Evolutionary conservation across 2,113 vertebrate genomes (phyloP).

Genomic region (Oryzias javanicus): DNA sequence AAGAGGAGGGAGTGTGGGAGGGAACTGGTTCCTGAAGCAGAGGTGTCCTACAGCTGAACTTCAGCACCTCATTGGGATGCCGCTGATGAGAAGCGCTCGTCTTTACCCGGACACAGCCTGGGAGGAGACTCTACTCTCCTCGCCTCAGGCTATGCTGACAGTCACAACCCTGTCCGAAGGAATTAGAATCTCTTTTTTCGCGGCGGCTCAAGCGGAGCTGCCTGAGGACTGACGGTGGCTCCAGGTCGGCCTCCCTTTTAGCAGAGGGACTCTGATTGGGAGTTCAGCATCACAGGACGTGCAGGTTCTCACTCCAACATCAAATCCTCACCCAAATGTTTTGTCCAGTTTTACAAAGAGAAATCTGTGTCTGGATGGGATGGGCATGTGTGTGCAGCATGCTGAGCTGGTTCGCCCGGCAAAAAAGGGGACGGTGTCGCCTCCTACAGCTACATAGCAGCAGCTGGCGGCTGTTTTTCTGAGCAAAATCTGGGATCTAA

Average conservation of each 20-base stretch:
- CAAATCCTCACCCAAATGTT: constrained; percentile 5
- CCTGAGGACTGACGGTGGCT: constrained; percentile 35
- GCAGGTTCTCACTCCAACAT: constrained; percentile 4
- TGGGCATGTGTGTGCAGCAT: neutral
- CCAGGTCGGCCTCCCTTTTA: constrained; percentile 19
- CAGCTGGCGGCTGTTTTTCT: constrained; percentile 33
- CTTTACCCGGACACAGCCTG: constrained; percentile 32
- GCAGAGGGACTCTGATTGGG: constrained; percentile 49
- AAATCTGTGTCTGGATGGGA: neutral
- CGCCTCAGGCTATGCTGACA: constrained; percentile 47
- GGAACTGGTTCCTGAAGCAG: neutral
- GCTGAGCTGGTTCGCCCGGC: constrained; percentile 8
- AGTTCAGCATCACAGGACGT: constrained; percentile 37
- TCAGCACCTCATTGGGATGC: constrained; percentile 52
- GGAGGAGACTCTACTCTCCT: constrained; percentile 30
- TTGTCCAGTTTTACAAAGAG: neutral
- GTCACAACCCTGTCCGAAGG: constrained; percentile 46
- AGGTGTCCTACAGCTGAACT: constrained; percentile 55
- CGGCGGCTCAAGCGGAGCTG: constrained; percentile 29
- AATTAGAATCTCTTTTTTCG: constrained; percentile 64
- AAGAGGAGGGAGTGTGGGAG: neutral
- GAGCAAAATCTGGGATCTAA: neutral
- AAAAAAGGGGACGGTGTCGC: constrained; percentile 22
- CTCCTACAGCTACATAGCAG: constrained; percentile 35
- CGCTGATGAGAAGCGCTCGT: constrained; percentile 32